Evolutionary conservation across 2,888 invertebrate species (phyloP), one percentile per base, ranked within the genome.

Genomic region (Leptopilina syphax): DNA sequence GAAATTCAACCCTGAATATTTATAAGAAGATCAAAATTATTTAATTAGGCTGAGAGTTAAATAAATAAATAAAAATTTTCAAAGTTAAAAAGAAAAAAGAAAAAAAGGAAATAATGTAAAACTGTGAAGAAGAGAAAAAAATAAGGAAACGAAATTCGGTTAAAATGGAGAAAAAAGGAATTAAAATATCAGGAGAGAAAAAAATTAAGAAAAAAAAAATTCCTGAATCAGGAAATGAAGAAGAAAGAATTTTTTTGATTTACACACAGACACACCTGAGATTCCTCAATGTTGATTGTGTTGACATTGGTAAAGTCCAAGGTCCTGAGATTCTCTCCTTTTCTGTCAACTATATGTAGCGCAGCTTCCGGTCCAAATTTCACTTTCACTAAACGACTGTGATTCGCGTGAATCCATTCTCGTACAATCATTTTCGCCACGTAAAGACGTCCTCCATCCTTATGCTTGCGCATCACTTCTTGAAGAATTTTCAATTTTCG

Each of bases 391-490:
- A 97, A 92, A 0, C 98, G 94, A 87, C 97, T 97, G 91, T 98
- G 95, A 86, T 98, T 97, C 1, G 97, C 97, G 89, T 98, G 98
- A 24, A 98, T 93, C 98, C 98, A 98, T 91, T 98, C 98, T 50
- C 97, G 95, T 65, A 98, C 98, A 68, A 97, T 94, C 97, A 98
- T 97, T 90, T 97, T 98, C 89, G 98, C 98, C 0, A 97, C 96
- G 6, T 96, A 95, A 1, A 96, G 94, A 92, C 94, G 94, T 12
- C 91, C 94, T 13, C 92, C 92, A 10, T 83, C 83, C 78, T 91
- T 92, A 8, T 92, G 94, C 91, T 94, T 94, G 92, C 95, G 90
- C 91, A 93, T 92, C 78, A 96, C 95, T 88, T 97, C 96, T 89
- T 98, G 97, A 80, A 96, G 95, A 87, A 97, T 96, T 89, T 96